Evolutionary conservation across 2,888 invertebrate species (phyloP).

Genomic region (Trissolcus brochymenae): DNA sequence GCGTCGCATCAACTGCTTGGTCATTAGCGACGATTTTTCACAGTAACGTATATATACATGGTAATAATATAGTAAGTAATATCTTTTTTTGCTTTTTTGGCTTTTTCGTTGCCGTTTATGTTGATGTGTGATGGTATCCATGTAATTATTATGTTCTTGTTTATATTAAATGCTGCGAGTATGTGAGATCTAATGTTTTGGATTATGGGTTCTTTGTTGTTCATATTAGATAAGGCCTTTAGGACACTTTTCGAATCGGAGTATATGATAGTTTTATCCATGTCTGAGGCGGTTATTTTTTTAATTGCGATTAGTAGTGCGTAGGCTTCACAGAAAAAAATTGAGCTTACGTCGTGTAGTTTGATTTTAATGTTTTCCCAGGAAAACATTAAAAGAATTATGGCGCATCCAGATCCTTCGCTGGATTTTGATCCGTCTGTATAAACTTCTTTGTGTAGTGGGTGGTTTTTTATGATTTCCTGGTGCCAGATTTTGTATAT

Average conservation of each 20-base stretch:
- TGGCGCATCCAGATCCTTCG: conserved; percentile 1
- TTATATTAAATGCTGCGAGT: no score
- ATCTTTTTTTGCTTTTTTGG: neutral
- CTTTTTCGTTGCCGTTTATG: neutral
- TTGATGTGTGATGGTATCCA: neutral
- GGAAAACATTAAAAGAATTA: no score
- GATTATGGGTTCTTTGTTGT: neutral
- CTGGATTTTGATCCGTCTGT: conserved; percentile 6
- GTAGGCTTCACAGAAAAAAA: conserved; percentile 10
- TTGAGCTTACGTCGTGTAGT: conserved; percentile 5
- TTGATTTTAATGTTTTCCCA: neutral
- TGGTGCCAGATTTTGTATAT: neutral
- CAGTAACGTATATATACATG: no score
- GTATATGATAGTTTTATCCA: neutral
- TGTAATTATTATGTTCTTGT: neutral
- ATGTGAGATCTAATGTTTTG: neutral
- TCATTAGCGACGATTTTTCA: neutral
- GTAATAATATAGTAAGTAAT: no score
- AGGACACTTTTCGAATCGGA: conserved; percentile 18
- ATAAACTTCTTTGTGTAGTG: conserved; percentile 1
- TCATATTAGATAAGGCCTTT: neutral
- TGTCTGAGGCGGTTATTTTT: conserved; percentile 1
- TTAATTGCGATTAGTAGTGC: neutral
- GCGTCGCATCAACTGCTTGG: neutral
- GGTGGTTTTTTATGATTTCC: conserved; percentile 5